Percentiles rank a stretch among this genome's conserved stretches.
Conservation (phyloP, 2,113 vertebrate species). For the Mus spicilegus region DNA sequence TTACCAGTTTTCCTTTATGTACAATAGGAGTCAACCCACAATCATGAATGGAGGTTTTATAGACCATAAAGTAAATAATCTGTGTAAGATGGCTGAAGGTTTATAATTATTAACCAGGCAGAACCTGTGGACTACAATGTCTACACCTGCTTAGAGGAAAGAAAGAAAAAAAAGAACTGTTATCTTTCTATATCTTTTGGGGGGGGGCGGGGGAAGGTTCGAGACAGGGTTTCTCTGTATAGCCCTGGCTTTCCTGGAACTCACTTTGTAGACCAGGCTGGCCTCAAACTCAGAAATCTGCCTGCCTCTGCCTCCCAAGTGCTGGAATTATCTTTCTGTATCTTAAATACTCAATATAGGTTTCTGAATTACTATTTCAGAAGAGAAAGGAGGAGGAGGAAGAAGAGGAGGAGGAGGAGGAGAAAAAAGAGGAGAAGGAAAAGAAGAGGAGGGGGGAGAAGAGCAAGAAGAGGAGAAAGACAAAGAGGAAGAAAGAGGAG, state of each 20-base stretch:
- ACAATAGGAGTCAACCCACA: background rate
- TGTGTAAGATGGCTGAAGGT: background rate
- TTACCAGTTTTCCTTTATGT: background rate
- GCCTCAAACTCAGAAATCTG: too few relatives aligned
- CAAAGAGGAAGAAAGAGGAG: background rate
- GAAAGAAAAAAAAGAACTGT: background rate
- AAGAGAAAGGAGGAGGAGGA: background rate
- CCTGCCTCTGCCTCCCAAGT: too few relatives aligned
- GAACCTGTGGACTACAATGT: background rate
- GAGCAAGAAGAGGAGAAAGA: background rate
- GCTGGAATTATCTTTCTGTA: background rate
- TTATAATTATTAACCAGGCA: conserved; percentile 31
- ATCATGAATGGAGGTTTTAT: background rate
- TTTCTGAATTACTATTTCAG: conserved; percentile 34
- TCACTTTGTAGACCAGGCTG: too few relatives aligned
- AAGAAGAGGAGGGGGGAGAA: background rate
- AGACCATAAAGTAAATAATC: background rate
- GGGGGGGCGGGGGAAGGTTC: too few relatives aligned
- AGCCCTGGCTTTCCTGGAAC: too few relatives aligned
- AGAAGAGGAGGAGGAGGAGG: background rate
- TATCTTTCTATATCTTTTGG: background rate
- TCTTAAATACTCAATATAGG: background rate
- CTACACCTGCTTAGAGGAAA: background rate
- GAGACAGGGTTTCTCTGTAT: too few relatives aligned
- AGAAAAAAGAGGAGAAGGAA: background rate